Base-by-base conservation (phyloP, 2,888 invertebrate genomes). In the Lucinisca nassula region DNA sequence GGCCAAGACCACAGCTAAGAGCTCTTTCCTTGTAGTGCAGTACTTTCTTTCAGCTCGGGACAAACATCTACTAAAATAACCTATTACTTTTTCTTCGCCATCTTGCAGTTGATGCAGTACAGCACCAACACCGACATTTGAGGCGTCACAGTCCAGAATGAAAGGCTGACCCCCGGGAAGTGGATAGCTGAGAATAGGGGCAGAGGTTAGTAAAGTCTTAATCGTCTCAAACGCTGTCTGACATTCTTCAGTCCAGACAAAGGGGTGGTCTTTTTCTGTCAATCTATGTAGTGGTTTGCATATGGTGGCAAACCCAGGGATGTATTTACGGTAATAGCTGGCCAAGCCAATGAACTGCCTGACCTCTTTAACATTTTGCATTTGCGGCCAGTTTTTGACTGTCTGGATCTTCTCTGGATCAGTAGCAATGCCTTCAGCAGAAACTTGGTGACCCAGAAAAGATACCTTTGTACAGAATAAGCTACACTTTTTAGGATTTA, bases 21-120 rank as follows among this genome's bases (percentile, higher is more conserved):
- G 30, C 27, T 74, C 74, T 40, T 30, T 45, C 17, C 24, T 27
- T 4, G 75, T 38, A 10, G 24, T 24, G 0, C 75, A 45, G 30
- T 74, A 74, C 27, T 37, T 32, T 58, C 61, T 58, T 12, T 70
- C 70, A 27, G 70, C 37, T 70, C 27, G 10, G 10, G 70, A 27
- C 3, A 27, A 21, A 70, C 70, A 70, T 21, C 70, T 32, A 32
- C 35, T 35, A 24, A 35, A 70, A 70, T 70, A 70, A 35, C 70
- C 24, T 70, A 70, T 70, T 6, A 70, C 70, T 70, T 21, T 30
- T 70, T 70, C 70, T 37, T 70, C 17, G 6, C 70, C 70, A 70
- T 70, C 37, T 21, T 70, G 12, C 21, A 70, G 32, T 21, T 70
- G 70, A 70, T 37, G 32, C 8, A 70, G 37, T 70, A 70, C 30